Base-by-base conservation (phyloP, 2,113 vertebrate genomes). In the Grallaria varia region DNA sequence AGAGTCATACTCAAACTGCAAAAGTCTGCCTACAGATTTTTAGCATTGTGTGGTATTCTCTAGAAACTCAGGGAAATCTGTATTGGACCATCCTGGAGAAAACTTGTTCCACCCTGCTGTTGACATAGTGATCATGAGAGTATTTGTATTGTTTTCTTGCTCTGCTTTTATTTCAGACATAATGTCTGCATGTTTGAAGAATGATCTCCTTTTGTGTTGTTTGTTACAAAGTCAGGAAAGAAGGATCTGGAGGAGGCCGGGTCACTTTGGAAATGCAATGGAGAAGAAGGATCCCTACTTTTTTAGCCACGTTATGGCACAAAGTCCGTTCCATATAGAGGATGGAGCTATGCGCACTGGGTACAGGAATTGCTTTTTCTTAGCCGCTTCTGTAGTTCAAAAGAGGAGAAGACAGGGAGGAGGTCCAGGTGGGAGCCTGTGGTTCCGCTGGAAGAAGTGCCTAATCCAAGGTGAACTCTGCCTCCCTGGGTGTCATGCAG, bases 121-220 rank as follows among this genome's bases (percentile, higher is more conserved):
- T 68, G 55, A 6, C 18, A 6, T 7, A 44, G 40, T 52, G 50
- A 27, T 50, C 30, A 7, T 25, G 14, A 0, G 0, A 52, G 12
- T 63, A 28, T 24, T 42, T 53, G 15, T 81, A 30, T 42, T 50
- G 35, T 45, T 84, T 79, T 72, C 72, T 96, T 96, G 42, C 12
- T 42, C 49, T 77, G 33, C 30, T 19, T 66, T 80, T 87, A 10
- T 47, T 84, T 84, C 50, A 88, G 73, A 52, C 20, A 15, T 63
- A 40, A 45, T 22, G 8, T 40, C 37, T 62, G 42, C 31, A 5
- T 52, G 15, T 58, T 85, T 81, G 64, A 45, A 50, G 87, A 69
- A 45, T 9, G 7, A 66, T 44, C 27, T 66, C n/a, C 64, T 87
- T 78, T 74, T 77, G 3, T 64, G 53, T 40, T 31, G 24, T 30